Evolutionary conservation across 2,888 invertebrate genomes (phyloP), one percentile per base, ranked within the genome.

Genomic region (Lissocephala sabroskyi): DNA sequence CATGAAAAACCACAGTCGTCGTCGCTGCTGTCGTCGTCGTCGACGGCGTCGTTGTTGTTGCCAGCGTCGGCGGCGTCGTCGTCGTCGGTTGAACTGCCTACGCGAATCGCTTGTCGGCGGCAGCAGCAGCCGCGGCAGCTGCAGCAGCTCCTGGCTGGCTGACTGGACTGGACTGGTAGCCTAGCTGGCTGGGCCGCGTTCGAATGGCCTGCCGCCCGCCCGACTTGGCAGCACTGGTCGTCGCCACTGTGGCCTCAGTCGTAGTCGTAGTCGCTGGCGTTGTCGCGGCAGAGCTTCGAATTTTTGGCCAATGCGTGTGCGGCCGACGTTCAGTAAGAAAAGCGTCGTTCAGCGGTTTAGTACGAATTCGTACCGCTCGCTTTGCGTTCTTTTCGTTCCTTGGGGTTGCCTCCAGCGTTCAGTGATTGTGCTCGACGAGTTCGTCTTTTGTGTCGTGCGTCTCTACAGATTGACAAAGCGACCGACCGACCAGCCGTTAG

Each of bases 301-400:
- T 59, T 59, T 59, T 68, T 64, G 65, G 68, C 74, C 73, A 79
- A 77, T 74, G 79, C 73, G 68, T 79, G 66, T 59, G 55, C 59
- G 68, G 65, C 74, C 62, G 77, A 39, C 70, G 70, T 84, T 85
- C 82, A 85, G 84, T 85, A 82, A 84, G 83, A 84, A 84, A 84
- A 84, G 83, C 84, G 84, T 84, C 85, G 85, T 84, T 83, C 82
- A 82, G 83, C 84, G 85, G 84, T 85, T 81, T 84, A 83, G 85
- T 82, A 85, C 84, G 75, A 71, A 63, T 52, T 53, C 67, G 75
- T 67, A 71, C 71, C 67, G 85, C 80, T 82, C 80, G 79, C 79
- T 80, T 82, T 82, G 62, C 64, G 73, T 81, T 82, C 78, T 79
- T 79, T 60, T 64, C 64, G 67, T 60, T 66, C 50, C 52, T 68